These are phyloP conservation scores for Apamea epomidion DNA, from an alignment of 2,888 invertebrate genomes.

Conservation along the genomic window DNA sequence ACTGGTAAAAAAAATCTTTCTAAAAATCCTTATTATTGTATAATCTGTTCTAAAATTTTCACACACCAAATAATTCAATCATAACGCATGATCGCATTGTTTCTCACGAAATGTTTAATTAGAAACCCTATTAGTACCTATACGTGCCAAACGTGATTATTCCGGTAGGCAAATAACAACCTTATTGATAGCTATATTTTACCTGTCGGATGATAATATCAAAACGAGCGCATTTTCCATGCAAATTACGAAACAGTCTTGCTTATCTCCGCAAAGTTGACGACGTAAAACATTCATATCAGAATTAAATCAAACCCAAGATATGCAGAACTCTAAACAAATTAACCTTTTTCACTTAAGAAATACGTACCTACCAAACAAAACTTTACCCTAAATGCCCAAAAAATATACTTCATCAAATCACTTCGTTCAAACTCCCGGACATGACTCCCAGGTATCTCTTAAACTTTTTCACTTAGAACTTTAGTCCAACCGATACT, in stretches of 20 bases:
- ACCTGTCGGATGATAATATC: background rate
- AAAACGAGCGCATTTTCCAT: background rate
- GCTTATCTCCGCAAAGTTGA: background rate
- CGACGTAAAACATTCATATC: background rate
- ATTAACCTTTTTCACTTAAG: background rate
- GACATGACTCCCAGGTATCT: slow-evolving; percentile 60
- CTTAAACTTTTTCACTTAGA: slow-evolving; percentile 71
- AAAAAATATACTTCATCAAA: slow-evolving; percentile 38
- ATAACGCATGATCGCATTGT: background rate
- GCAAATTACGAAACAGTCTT: background rate
- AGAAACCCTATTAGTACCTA: too few relatives aligned
- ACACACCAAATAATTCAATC: background rate
- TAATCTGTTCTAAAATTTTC: background rate
- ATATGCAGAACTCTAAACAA: background rate
- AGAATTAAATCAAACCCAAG: background rate
- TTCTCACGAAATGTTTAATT: background rate
- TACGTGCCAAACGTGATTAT: background rate
- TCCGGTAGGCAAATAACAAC: background rate
- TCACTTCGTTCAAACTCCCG: slow-evolving; percentile 31
- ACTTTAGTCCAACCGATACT: slow-evolving; percentile 68
- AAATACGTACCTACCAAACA: background rate
- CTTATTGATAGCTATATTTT: background rate
- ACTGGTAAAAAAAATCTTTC: background rate
- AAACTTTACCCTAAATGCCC: slow-evolving; percentile 10
- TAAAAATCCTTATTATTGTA: too few relatives aligned